Evolutionary conservation across 2,797 vertebrate genomes (phyloP), one percentile per base, ranked within the genome.

Genomic region (Epinephelus malabaricus): DNA sequence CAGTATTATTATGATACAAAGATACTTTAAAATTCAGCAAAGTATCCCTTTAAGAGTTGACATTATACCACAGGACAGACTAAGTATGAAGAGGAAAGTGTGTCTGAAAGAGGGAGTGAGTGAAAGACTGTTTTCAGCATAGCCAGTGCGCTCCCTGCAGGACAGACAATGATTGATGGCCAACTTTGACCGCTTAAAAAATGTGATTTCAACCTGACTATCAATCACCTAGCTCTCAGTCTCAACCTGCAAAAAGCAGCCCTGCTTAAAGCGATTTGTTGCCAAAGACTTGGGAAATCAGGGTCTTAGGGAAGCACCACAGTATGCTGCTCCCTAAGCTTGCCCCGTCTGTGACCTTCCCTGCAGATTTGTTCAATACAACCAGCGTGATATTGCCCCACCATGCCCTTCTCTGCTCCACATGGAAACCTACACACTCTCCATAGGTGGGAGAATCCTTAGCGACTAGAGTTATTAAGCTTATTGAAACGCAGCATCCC

Each of bases 131-230:
- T 54, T 74, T 69, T 27, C 43, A 55, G 60, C 43, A 27, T 34
- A 76, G 72, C 59, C 3, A 4, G 19, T 53, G 49, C 47, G 38
- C 68, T 79, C 63, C 45, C 78, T 65, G 68, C 81, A 58, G 55
- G 70, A 84, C 81, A 67, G 70, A 73, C 65, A 63, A 54, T 93
- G 93, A 94, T 83, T 90, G 92, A 94, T 90, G 78, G 79, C 69
- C 65, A 75, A 54, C 76, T 81, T 80, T 82, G 76, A 70, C 81
- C 86, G 84, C 82, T 88, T 81, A 88, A 90, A 92, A 85, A 90
- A 88, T 78, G 54, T 56, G 84, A 79, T 88, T 88, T 88, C 77
- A 79, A 81, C 76, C 85, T 90, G 87, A 93, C 93, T 91, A 89
- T 93, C 93, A 91, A 92, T 92, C 88, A 90, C 82, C 72, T 75